phyloP scores from a whole-genome alignment of 2,113 vertebrate species.

The Tupaia tana region DNA sequence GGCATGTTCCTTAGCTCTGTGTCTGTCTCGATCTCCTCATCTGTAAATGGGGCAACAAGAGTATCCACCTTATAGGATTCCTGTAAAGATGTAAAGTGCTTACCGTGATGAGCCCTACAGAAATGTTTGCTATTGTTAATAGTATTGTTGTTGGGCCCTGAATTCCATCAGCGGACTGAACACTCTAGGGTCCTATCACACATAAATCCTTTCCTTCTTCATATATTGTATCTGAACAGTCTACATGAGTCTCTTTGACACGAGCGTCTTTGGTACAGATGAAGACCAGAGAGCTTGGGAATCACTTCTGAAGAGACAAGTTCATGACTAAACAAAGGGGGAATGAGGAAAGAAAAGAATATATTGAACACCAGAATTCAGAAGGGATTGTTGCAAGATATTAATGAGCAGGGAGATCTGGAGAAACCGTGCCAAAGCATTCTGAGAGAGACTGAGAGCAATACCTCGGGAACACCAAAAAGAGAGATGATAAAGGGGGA shows the following conservation, averaged over 20 bases:
- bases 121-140: not conserved
- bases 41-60: not conserved
- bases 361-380: slow-evolving; percentile 77
- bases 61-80: not conserved
- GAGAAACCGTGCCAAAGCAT: slow-evolving; percentile 73
- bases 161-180: slow-evolving; percentile 24
- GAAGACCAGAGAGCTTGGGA: slow-evolving; percentile 77
- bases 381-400: slow-evolving; percentile 64
- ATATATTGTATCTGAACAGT: not conserved
- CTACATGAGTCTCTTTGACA: slow-evolving; percentile 9
- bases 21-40: not conserved
- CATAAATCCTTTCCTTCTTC: slow-evolving; percentile 5
- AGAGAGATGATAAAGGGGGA: slow-evolving; percentile 72
- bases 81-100: not conserved
- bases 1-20: not conserved
- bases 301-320: slow-evolving; percentile 75
- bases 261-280: not conserved
- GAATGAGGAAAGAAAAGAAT: slow-evolving; percentile 75
- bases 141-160: not conserved
- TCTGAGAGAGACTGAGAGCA: slow-evolving; percentile 80
- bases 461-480: slow-evolving; percentile 74
- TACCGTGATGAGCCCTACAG: not conserved
- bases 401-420: slow-evolving; percentile 81
- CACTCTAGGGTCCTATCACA: not conserved
- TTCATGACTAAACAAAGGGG: slow-evolving; percentile 81